A percentile compares a stretch with the other conserved stretches of the same genome.
Conservation (phyloP, 2,113 vertebrate species). For the Cebus imitator region DNA sequence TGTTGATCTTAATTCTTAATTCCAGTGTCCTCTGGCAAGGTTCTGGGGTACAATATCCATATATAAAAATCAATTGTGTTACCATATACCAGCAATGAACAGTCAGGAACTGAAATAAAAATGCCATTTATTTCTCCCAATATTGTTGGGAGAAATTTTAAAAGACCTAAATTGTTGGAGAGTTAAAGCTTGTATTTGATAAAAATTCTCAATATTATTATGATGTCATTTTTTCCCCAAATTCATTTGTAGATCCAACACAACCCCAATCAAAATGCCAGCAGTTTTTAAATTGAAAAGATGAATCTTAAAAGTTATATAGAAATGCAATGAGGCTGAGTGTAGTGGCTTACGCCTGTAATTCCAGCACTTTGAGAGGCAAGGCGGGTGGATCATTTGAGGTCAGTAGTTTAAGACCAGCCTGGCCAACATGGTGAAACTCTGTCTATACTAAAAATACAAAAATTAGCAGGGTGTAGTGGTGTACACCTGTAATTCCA, state of each 20-base stretch:
- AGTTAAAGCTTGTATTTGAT: not conserved
- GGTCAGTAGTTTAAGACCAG: too few relatives aligned
- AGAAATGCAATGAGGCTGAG: not conserved
- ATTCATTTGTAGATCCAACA: not conserved
- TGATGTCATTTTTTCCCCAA: not conserved
- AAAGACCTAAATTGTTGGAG: not conserved
- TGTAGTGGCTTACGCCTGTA: too few relatives aligned
- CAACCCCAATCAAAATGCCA: not conserved
- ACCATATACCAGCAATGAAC: not conserved
- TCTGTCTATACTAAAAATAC: too few relatives aligned
- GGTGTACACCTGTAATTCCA: too few relatives aligned
- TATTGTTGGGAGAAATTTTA: not conserved
- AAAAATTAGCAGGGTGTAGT: too few relatives aligned
- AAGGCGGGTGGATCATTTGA: too few relatives aligned
- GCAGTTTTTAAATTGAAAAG: not conserved
- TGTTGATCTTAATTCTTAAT: slow-evolving; percentile 49
- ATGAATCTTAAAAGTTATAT: not conserved
- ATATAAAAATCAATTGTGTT: not conserved
- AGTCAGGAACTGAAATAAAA: slow-evolving; percentile 53
- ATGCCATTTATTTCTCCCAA: not conserved
- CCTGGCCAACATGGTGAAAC: too few relatives aligned
- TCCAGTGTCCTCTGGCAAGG: not conserved
- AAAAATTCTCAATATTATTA: not conserved
- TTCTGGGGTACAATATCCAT: not conserved
- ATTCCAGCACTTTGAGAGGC: too few relatives aligned